Conservation (phyloP, 2,113 vertebrate genomes). For the Amblyopsis rosae region DNA sequence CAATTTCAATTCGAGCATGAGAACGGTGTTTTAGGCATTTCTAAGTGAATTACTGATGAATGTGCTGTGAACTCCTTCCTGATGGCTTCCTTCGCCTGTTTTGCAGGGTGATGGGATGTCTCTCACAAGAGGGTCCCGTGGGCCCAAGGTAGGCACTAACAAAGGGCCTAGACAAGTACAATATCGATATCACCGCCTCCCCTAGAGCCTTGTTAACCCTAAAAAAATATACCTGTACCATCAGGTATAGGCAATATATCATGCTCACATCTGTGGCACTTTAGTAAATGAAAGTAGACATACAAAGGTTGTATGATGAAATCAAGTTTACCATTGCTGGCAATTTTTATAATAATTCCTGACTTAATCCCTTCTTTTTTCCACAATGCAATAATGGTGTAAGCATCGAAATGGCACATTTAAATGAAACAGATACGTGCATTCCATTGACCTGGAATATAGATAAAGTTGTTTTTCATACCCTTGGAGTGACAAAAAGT, state of each 20-base stretch:
- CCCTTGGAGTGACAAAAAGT: conserved; percentile 23
- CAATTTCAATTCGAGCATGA: conserved; percentile 28
- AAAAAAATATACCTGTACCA: background rate
- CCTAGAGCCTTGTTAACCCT: background rate
- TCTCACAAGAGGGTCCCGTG: conserved; percentile 84
- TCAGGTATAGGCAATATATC: background rate
- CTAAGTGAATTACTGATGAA: conserved; percentile 43
- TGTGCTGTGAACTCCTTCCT: conserved; percentile 18
- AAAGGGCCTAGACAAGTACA: too few species aligned
- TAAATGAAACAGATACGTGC: conserved; percentile 24
- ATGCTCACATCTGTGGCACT: background rate
- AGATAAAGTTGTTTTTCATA: conserved; percentile 5
- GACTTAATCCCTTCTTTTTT: background rate
- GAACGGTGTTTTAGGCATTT: conserved; percentile 2
- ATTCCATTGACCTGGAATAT: conserved; percentile 8
- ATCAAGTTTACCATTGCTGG: background rate
- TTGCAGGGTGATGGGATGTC: conserved; percentile 77
- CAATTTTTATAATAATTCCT: background rate
- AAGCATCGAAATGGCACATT: background rate
- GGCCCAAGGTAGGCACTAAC: conserved; percentile 86
- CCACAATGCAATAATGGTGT: background rate
- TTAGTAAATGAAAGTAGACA: background rate
- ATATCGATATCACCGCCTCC: background rate
- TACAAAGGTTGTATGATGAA: background rate
- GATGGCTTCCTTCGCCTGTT: conserved; percentile 46